Evolutionary conservation across 1,140 invertebrate species (phyloP).

Genomic region (Steinernema khuongi): DNA sequence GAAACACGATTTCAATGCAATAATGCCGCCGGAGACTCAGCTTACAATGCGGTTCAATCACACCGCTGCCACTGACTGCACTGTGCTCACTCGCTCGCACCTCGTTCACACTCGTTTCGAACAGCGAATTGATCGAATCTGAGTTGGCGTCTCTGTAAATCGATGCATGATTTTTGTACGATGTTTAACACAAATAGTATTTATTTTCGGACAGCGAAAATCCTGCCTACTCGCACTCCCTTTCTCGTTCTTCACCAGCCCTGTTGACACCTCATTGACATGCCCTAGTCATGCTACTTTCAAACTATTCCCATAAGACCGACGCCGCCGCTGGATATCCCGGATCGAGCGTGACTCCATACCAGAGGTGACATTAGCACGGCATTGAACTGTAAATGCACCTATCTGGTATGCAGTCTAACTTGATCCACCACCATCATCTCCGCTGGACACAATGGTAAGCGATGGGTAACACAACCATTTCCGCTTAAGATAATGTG

Average conservation of each 20-base stretch:
- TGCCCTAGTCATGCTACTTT: background rate
- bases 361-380: constrained; percentile 19
- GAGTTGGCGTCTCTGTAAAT: constrained; percentile 12
- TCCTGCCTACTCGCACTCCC: constrained; percentile 8
- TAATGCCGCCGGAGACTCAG: background rate
- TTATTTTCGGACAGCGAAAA: background rate
- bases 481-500: no score
- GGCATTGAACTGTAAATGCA: constrained; percentile 17
- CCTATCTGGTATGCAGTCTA: constrained; percentile 23
- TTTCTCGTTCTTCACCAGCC: background rate
- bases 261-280: constrained; percentile 7
- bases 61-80: background rate
- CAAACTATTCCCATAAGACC: background rate
- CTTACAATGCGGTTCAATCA: background rate
- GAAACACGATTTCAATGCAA: background rate
- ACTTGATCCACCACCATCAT: no score
- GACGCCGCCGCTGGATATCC: background rate
- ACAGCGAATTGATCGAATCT: constrained; percentile 2
- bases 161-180: background rate
- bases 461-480: no score
- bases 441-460: no score
- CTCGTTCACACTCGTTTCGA: background rate
- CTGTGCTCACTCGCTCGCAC: background rate
- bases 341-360: constrained; percentile 9
- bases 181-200: constrained; percentile 13